Percentiles rank a stretch among this genome's conserved stretches.
Evolutionary conservation across 2,113 vertebrate species (phyloP).

Genomic region (Rhinolophus ferrumequinum): DNA sequence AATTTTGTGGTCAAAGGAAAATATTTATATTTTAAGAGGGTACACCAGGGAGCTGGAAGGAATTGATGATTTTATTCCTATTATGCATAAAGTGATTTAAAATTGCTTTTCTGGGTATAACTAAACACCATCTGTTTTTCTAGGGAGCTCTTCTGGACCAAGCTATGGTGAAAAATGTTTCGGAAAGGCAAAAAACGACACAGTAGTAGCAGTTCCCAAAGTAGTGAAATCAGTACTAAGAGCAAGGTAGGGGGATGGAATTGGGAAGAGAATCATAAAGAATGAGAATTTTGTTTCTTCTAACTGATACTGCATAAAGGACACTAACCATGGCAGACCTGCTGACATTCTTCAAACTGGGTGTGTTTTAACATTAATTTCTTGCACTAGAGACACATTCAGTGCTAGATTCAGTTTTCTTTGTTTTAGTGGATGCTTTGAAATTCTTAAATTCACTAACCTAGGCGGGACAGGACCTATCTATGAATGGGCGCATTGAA

Average conservation of each 20-base stretch:
- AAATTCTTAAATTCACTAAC: background rate
- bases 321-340: background rate
- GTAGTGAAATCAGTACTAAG: constrained; percentile 98
- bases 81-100: background rate
- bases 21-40: background rate
- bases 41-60: background rate
- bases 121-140: background rate
- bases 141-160: constrained; percentile 61
- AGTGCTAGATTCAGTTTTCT: background rate
- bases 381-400: background rate
- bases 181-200: constrained; percentile 98
- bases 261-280: accelerated
- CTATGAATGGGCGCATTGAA: background rate
- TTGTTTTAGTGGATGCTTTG: background rate
- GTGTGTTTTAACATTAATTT: background rate
- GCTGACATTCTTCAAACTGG: background rate
- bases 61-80: too few species aligned
- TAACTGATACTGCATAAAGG: accelerated
- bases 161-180: constrained; percentile 95
- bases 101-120: background rate
- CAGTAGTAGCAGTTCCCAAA: constrained; percentile 99
- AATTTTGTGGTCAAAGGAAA: background rate
- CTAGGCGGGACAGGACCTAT: background rate
- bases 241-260: constrained; percentile 91
- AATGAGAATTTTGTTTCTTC: background rate